Percentiles rank a stretch among this genome's conserved stretches.
Evolutionary conservation across 2,888 invertebrate genomes (phyloP).

Genomic region (Achlya flavicornis): DNA sequence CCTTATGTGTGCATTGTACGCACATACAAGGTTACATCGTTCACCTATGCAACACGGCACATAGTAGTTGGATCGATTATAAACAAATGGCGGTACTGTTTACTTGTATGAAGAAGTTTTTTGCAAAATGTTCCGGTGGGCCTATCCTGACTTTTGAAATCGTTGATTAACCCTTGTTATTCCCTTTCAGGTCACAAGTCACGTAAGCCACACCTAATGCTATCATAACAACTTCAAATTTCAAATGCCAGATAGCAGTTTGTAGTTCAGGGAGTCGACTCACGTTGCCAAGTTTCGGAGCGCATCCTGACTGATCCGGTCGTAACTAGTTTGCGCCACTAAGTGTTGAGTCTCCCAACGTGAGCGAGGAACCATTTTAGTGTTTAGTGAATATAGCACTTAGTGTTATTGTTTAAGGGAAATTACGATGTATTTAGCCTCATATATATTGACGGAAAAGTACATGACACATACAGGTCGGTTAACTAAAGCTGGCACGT

Average conservation of each 20-base stretch:
- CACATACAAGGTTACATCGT: too few relatives aligned
- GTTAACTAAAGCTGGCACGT: too few relatives aligned
- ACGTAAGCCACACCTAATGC: background rate
- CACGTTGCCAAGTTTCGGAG: constrained; percentile 9
- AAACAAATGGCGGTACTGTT: too few relatives aligned
- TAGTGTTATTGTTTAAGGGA: constrained; percentile 11
- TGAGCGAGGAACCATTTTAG: constrained; percentile 26
- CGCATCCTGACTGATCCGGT: constrained; percentile 13
- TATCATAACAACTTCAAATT: constrained; percentile 22
- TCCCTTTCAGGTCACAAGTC: background rate
- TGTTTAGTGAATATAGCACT: constrained; percentile 23
- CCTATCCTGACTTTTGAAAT: too few relatives aligned
- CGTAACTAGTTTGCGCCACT: constrained; percentile 25
- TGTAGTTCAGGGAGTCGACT: constrained; percentile 18
- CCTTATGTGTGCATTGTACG: too few relatives aligned
- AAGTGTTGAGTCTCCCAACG: constrained; percentile 24
- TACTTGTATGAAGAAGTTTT: too few relatives aligned
- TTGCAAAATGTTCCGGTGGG: too few relatives aligned
- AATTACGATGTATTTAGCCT: background rate
- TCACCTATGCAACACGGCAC: too few relatives aligned
- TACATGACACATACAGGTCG: too few relatives aligned
- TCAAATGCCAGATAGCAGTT: constrained; percentile 21
- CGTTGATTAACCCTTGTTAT: too few relatives aligned
- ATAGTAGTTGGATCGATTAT: too few relatives aligned
- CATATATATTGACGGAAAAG: too few relatives aligned